Evolutionary conservation across 1,140 invertebrate genomes (phyloP).

Genomic region (Dolichoris vasculosae): DNA sequence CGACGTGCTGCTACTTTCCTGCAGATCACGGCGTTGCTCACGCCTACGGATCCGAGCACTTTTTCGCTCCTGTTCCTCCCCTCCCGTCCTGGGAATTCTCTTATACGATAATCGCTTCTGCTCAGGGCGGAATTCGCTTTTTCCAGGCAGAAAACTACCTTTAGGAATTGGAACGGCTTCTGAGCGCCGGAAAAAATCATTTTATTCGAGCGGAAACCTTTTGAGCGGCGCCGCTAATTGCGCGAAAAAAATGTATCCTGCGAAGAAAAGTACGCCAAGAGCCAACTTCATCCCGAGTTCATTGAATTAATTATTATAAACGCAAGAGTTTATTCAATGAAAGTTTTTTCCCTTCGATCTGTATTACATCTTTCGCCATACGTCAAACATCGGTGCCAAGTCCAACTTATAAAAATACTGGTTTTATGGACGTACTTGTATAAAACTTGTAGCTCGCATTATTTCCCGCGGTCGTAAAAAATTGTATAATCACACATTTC

Average conservation of each 20-base stretch:
- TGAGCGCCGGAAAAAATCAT: neutral
- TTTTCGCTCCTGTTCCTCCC: neutral
- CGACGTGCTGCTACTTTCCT: conserved; percentile 6
- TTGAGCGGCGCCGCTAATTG: neutral
- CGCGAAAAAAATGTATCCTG: conserved; percentile 24
- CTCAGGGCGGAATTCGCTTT: neutral
- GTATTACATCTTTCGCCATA: too few species aligned
- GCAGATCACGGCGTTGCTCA: neutral
- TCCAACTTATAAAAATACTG: neutral
- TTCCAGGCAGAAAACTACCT: neutral
- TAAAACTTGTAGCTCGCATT: neutral
- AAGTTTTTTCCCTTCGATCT: neutral
- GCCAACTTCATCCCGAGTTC: neutral
- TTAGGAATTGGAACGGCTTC: neutral
- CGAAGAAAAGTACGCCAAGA: neutral
- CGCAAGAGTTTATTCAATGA: neutral
- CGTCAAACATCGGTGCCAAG: neutral
- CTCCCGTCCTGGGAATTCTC: neutral
- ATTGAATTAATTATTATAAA: neutral
- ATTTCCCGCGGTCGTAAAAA: neutral
- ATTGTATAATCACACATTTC: conserved; percentile 9
- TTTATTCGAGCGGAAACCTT: neutral
- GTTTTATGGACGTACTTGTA: neutral
- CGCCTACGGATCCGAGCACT: neutral
- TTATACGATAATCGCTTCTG: neutral